Evolutionary conservation across 2,797 vertebrate genomes (phyloP).

Genomic region (Acanthis flammea): DNA sequence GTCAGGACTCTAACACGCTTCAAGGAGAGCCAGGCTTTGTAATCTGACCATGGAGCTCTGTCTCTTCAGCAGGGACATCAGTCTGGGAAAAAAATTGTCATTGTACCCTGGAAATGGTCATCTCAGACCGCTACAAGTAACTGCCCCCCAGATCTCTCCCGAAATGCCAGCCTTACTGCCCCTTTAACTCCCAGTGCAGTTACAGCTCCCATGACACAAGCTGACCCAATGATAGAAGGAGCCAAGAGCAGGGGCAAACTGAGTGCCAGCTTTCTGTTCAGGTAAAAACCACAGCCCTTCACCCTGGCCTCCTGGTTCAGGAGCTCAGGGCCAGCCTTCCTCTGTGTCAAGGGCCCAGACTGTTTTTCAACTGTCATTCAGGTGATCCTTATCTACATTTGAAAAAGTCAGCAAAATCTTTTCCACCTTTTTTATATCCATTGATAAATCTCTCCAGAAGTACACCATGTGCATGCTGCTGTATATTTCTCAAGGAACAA

Average conservation of each 20-base stretch:
- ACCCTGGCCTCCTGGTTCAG: background rate
- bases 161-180: background rate
- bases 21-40: background rate
- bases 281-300: background rate
- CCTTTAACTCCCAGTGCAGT: background rate
- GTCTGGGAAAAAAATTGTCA: background rate
- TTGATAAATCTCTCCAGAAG: background rate
- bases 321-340: background rate
- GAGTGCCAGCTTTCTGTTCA: background rate
- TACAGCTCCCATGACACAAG: background rate
- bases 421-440: background rate
- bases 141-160: background rate
- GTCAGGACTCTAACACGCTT: background rate
- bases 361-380: background rate
- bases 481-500: background rate
- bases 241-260: background rate
- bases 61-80: background rate
- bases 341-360: accelerated
- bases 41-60: background rate
- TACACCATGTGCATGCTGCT: background rate
- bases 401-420: background rate
- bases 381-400: background rate
- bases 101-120: background rate
- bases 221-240: accelerated
- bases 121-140: background rate